phyloP scores from a whole-genome alignment of 2,888 invertebrate species.

The Nemotelus nigrinus region DNA sequence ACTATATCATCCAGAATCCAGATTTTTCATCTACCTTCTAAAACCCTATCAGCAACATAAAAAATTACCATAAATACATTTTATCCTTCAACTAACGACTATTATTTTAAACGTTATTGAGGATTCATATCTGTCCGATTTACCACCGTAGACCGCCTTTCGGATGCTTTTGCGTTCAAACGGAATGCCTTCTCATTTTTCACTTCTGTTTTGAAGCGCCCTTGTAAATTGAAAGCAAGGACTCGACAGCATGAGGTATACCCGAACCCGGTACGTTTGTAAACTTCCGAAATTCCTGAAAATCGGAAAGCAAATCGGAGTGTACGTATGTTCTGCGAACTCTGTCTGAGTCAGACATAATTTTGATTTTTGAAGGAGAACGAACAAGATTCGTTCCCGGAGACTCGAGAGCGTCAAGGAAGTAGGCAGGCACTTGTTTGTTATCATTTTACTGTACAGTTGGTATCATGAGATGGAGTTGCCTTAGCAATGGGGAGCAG shows the following conservation, averaged over 20 bases:
- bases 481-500: background rate
- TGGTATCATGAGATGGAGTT: constrained; percentile 2
- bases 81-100: constrained; percentile 23
- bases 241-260: no score
- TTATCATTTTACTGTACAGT: background rate
- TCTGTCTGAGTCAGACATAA: background rate
- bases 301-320: background rate
- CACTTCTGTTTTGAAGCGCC: background rate
- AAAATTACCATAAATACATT: constrained; percentile 28
- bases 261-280: no score
- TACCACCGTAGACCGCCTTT: background rate
- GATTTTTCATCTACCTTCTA: no score
- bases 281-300: no score
- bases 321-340: background rate
- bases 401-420: background rate
- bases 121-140: constrained; percentile 21
- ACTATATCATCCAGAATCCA: no score
- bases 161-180: background rate
- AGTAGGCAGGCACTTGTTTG: constrained; percentile 1
- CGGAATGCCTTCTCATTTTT: constrained; percentile 17
- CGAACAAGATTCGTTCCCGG: background rate
- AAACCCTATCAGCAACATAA: constrained; percentile 8
- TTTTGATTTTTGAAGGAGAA: background rate
- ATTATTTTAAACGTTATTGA: constrained; percentile 28
- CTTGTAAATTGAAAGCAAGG: background rate